These are phyloP conservation scores for Suncus etruscus DNA, from an alignment of 2,113 vertebrate species.

Conservation along the genomic window DNA sequence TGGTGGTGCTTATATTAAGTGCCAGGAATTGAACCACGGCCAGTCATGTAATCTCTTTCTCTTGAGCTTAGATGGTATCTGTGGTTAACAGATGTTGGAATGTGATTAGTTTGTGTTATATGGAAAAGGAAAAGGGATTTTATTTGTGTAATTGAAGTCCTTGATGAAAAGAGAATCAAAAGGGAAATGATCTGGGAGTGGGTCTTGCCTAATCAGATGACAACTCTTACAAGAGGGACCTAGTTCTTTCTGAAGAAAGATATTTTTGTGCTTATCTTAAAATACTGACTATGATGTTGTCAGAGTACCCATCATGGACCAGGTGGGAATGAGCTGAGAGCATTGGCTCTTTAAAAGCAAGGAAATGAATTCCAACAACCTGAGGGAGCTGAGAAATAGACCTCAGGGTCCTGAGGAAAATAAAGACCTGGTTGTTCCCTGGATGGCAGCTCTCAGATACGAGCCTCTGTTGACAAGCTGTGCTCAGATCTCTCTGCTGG, in stretches of 20 bases:
- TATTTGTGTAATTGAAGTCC: not conserved
- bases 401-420: not conserved
- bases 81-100: not conserved
- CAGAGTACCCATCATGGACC: rapidly evolving
- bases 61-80: not conserved
- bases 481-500: not conserved
- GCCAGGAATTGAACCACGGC: no score
- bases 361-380: not conserved
- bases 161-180: not conserved
- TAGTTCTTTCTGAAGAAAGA: not conserved
- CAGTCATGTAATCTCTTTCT: no score
- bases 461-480: no score
- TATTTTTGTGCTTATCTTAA: not conserved
- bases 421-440: not conserved
- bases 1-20: no score
- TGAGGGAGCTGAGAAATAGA: no score
- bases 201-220: slow-evolving; percentile 8
- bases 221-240: not conserved
- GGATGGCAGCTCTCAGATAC: not conserved
- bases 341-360: no score
- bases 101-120: not conserved
- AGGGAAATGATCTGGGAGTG: not conserved
- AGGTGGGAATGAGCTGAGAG: not conserved
- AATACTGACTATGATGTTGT: not conserved
- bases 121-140: not conserved